Evolutionary conservation across 2,113 vertebrate species (phyloP), one percentile per base, ranked within the genome.

Genomic region (Centropus bengalensis): DNA sequence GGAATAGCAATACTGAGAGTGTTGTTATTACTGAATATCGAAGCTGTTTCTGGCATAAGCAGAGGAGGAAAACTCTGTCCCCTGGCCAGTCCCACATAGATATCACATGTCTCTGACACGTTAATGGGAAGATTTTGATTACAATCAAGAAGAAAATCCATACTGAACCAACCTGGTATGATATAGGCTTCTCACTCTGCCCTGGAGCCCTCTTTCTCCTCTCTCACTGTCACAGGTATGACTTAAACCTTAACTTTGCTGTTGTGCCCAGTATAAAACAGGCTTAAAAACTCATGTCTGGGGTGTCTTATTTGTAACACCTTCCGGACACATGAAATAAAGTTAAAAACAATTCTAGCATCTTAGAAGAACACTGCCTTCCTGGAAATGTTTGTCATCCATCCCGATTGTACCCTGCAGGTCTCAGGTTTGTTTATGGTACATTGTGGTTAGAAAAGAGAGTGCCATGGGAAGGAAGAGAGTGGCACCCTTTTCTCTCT

Each of bases 1-100:
- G 51, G 66, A 86, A 85, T 74, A 89, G 93, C 73, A 92, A 79
- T 70, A 80, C 76, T 40, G 75, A 86, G 79, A 77, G 86, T 52
- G 86, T 74, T 9, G 2, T 93, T 83, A 73, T 68, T 55, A 16
- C 47, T 73, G 82, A 89, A 52, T 88, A 64, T 88, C 18, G 26
- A 51, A 33, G 64, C 58, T 44, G 13, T 2, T 73, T 82, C 44
- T 73, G 73, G 13, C 30, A 32, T 9, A 64, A 80, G 81, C 73
- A 58, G 63, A 77, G 9, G 55, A 88, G 38, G 38, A 54, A 91
- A 73, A 76, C 16, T 19, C 45, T 76, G 21, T 49, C 47, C 52
- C 51, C 59, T 51, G 47, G 77, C 15, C 51, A 33, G 12, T n/a
- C 49, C 11, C 23, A 27, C 15, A 21, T 2, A 51, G 38, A 24